Base-by-base conservation (phyloP, 2,888 invertebrate genomes). In the Argynnis bischoffii region DNA sequence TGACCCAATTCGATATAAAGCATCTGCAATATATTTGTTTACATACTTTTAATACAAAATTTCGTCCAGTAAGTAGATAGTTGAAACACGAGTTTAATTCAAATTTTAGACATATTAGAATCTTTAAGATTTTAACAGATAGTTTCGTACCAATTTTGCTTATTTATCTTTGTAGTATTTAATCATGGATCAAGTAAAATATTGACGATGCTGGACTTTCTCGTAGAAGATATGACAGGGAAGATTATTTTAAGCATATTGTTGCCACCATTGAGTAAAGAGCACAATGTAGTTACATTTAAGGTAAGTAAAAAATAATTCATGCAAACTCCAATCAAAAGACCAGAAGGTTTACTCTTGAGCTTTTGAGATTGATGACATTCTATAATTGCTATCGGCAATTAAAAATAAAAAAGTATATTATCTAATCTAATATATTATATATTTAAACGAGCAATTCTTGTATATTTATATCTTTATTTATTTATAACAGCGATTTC, bases 231-330 rank as follows among this genome's bases (percentile, higher is more conserved):
- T 66, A 89, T 90, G 87, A 79, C 71, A 1, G 79, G 81, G 31
- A 85, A 82, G 74, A 74, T 92, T 5, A 92, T 96, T 26, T 82
- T 91, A 13, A 93, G 90, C 63, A 84, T 95, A 48, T 80, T 87
- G 2, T 79, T 95, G 13, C 94, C 94, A 0, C 81, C 93, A 0
- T 81, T 94, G 48, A 84, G 83, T 57, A 79, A 88, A 1, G 79
- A 89, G 2, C 90, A 92, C 64, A 81, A 87, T 6, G 91, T 95
- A 59, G 91, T 92, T 71, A 94, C 95, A 0, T 95, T 93, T 77
- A 96, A 96, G 92, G 85, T 83, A 76, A 66, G 16, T n/a, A 35
- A 55, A 31, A 51, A 26, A 41, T 41, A 41, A 41, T 41, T 41
- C 1, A 8, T 11, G 11, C 11, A 2, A 26, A 26, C 26, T 35